Evolutionary conservation across 2,888 invertebrate species (phyloP).

Genomic region (Polietes domitor): DNA sequence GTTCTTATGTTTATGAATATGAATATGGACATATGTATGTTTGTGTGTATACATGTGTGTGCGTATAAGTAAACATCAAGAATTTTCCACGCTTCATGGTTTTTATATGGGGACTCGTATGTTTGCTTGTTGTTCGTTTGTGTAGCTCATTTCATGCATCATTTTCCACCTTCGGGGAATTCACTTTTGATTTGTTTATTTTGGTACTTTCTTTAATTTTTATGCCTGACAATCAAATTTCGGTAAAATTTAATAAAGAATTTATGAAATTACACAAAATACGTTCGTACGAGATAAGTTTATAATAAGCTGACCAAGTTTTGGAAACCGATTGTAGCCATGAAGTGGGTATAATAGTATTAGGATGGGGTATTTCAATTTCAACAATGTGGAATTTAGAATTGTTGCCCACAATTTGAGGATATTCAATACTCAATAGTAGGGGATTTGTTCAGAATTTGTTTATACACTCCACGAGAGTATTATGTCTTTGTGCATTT

Average conservation of each 20-base stretch:
- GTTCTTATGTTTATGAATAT: not conserved
- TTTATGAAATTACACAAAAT: not conserved
- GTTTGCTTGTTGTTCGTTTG: not conserved
- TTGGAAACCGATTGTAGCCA: no score
- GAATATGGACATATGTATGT: slow-evolving; percentile 11
- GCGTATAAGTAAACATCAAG: slow-evolving; percentile 43
- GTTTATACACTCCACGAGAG: no score
- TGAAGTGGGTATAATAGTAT: no score
- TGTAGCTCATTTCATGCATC: slow-evolving; percentile 64
- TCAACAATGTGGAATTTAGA: no score
- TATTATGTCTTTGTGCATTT: no score
- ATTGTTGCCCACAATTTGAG: no score
- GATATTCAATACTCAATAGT: no score
- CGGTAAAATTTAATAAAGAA: slow-evolving; percentile 6
- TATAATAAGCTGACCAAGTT: no score
- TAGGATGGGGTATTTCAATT: no score
- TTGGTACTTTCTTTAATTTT: not conserved
- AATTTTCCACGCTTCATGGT: slow-evolving; percentile 58
- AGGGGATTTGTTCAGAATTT: no score
- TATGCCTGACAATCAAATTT: not conserved
- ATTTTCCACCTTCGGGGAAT: slow-evolving; percentile 65
- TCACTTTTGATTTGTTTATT: slow-evolving; percentile 46
- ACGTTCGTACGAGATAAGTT: no score
- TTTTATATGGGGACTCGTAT: slow-evolving; percentile 52
- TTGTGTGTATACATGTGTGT: slow-evolving; percentile 26